These are phyloP conservation scores for Thunnus albacares DNA, from an alignment of 2,797 vertebrate species.

Conservation along the genomic window DNA sequence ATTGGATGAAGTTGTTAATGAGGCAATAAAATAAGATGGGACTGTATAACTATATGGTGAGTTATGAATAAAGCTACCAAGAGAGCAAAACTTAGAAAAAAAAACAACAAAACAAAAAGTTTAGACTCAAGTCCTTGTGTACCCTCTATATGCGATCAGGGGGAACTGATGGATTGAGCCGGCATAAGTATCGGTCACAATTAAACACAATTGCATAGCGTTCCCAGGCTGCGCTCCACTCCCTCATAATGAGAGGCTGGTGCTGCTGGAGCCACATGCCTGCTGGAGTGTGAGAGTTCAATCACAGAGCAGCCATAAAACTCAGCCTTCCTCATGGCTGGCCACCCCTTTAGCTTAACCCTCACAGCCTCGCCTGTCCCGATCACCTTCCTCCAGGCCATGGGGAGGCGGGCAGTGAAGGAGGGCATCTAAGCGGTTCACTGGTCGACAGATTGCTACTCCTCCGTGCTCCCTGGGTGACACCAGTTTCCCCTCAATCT, in stretches of 20 bases:
- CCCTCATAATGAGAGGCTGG: slow-evolving; percentile 59
- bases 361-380: slow-evolving; percentile 13
- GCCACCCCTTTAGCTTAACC: slow-evolving; percentile 41
- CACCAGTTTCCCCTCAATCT: slow-evolving; percentile 66
- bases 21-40: slow-evolving; percentile 39
- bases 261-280: slow-evolving; percentile 47
- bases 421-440: slow-evolving; percentile 32
- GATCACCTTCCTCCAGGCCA: slow-evolving; percentile 44
- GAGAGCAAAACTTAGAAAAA: slow-evolving; percentile 5
- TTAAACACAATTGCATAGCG: slow-evolving; percentile 66
- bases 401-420: slow-evolving; percentile 13
- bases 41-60: slow-evolving; percentile 12
- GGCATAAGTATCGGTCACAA: slow-evolving; percentile 71
- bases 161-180: slow-evolving; percentile 45
- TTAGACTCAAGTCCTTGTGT: slow-evolving; percentile 12
- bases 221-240: slow-evolving; percentile 51
- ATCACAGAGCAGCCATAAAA: slow-evolving; percentile 71
- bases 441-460: slow-evolving; percentile 63
- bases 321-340: slow-evolving; percentile 57
- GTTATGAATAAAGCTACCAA: slow-evolving; percentile 14
- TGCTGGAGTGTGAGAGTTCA: slow-evolving; percentile 61
- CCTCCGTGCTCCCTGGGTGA: slow-evolving; percentile 57
- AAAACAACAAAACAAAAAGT: background rate
- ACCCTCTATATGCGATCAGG: slow-evolving; percentile 31
- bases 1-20: slow-evolving; percentile 51